These are phyloP conservation scores for Palloptera scutellata DNA, from an alignment of 2,888 invertebrate genomes.

Conservation along the genomic window DNA sequence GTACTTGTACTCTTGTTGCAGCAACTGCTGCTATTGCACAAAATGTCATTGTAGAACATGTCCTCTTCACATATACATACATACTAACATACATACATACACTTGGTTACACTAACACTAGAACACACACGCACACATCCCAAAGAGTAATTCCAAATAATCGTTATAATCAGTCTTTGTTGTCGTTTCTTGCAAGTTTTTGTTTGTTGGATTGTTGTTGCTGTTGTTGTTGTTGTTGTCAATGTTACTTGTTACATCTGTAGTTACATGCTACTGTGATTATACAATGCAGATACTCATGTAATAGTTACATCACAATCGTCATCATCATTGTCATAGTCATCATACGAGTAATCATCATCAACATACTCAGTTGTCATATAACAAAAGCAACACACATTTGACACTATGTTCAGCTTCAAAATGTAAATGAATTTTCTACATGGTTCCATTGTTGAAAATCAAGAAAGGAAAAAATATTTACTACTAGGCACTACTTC, in stretches of 20 bases:
- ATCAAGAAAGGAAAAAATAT: no score
- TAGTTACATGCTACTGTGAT: not conserved
- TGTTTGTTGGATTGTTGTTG: not conserved
- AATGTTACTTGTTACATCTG: not conserved
- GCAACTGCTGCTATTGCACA: not conserved
- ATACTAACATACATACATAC: not conserved
- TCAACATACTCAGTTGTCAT: not conserved
- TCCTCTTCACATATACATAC: not conserved
- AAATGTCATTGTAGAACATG: not conserved
- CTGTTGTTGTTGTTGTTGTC: not conserved
- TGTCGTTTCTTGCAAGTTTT: not conserved
- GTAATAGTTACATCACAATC: not conserved
- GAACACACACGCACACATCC: not conserved
- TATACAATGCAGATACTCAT: not conserved
- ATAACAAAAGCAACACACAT: not conserved
- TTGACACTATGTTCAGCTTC: no score
- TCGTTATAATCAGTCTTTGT: slow-evolving; percentile 5
- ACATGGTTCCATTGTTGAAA: no score
- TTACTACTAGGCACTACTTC: no score
- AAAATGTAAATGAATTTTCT: no score
- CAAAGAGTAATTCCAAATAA: slow-evolving; percentile 8
- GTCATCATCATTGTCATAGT: not conserved
- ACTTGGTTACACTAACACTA: not conserved
- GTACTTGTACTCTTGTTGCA: not conserved
- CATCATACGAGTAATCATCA: not conserved